Base-by-base conservation (phyloP, 2,888 invertebrate species). In the Eustalomyia histrio region DNA sequence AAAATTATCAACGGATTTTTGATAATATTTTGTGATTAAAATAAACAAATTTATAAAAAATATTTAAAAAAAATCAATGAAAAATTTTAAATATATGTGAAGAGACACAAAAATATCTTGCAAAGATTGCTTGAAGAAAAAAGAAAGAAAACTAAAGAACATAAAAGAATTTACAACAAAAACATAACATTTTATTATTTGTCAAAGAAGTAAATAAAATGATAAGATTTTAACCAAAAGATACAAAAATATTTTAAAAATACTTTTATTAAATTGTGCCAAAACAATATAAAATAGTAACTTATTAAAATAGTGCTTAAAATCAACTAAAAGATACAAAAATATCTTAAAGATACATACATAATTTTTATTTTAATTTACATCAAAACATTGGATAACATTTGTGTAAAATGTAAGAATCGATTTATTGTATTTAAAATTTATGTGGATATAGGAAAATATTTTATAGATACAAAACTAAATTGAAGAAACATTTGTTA, bases 101-200 rank as follows among this genome's bases (percentile, higher is more conserved):
- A 43, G 39, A 67, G 39, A 43, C 57, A 57, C 67, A 67, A 43
- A 67, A 24, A 21, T 67, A 60, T 39, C 39, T 39, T 18, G n/a
- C n/a, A 53, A 57, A 61, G 61, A 61, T 61, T 57, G 8, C n/a
- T 29, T 14, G n/a, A 55, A 21, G 53, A 53, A 18, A 17, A n/a
- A 57, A 4, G 12, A 24, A 47, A 47, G 6, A 39, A 39, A 39
- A 39, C 10, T 12, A 39, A 35, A 39, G 39, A 39, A 47, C 43
- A 39, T 39, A 39, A 39, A 1, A 39, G 39, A 39, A 39, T 39
- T 39, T 39, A 39, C 29, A 12, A 39, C 12, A 39, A 39, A 12
- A 39, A 12, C 12, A 39, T 39, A 12, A 39, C 10, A 12, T 10
- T 39, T 12, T 12, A 2, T 12, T 39, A 1, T 39, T 8, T 39